Conservation (phyloP, 2,113 vertebrate genomes). For the Tachycineta bicolor region DNA sequence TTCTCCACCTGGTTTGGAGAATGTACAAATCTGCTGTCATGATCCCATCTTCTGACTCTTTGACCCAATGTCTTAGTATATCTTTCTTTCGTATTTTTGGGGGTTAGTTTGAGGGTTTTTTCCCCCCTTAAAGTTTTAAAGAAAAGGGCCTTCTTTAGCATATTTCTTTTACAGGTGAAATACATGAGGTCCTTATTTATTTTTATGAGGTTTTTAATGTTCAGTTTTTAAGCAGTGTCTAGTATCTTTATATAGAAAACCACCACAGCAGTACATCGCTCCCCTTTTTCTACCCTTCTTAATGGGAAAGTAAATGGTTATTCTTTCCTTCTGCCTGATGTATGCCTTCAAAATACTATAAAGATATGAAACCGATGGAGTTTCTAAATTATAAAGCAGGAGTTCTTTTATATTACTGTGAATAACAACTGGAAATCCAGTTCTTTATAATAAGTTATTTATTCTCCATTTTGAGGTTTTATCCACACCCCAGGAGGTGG, state of each 20-base stretch:
- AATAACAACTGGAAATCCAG: constrained; percentile 67
- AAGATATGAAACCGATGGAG: constrained; percentile 63
- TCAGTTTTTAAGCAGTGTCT: background rate
- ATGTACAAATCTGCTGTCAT: constrained; percentile 19
- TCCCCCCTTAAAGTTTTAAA: background rate
- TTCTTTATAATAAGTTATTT: constrained; percentile 75
- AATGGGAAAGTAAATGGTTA: constrained; percentile 71
- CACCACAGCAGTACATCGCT: background rate
- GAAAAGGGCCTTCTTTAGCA: background rate
- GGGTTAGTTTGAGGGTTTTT: background rate
- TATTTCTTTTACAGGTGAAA: background rate
- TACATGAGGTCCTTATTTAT: constrained; percentile 14
- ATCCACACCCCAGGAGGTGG: constrained; percentile 71
- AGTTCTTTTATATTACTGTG: constrained; percentile 55
- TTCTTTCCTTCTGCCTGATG: constrained; percentile 57
- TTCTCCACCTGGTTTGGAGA: constrained; percentile 27
- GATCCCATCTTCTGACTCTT: background rate
- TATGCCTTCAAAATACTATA: constrained; percentile 57
- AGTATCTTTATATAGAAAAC: constrained; percentile 28
- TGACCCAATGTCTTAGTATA: background rate
- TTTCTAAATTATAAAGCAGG: constrained; percentile 72
- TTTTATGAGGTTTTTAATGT: constrained; percentile 16
- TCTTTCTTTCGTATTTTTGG: background rate
- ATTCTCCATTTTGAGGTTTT: constrained; percentile 76
- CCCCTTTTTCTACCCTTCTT: background rate